Percentiles rank a stretch among this genome's conserved stretches.
phyloP scores from a whole-genome alignment of 2,113 vertebrate genomes.

The Phodopus roborovskii region DNA sequence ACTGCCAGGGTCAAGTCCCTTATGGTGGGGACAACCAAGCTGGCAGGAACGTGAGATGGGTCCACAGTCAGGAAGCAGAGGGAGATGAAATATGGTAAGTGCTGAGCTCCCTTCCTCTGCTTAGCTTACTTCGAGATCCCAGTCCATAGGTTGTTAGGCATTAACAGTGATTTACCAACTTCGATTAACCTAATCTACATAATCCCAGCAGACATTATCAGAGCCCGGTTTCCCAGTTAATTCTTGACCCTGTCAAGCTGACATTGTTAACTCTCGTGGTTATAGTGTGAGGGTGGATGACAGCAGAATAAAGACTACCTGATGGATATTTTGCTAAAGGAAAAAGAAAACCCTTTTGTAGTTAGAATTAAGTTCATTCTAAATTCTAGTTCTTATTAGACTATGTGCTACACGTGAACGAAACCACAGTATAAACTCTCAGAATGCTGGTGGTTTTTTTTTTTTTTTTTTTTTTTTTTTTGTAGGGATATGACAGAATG shows the following conservation, averaged over 20 bases:
- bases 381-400: not conserved
- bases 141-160: not conserved
- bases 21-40: too few species aligned
- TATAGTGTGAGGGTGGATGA: accelerated
- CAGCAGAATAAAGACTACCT: accelerated
- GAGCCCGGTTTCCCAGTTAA: not conserved
- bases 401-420: not conserved
- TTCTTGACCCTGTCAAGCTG: not conserved
- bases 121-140: too few species aligned
- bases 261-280: not conserved
- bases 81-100: not conserved
- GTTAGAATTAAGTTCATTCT: not conserved
- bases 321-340: not conserved
- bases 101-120: not conserved
- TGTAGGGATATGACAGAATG: not conserved
- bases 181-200: not conserved
- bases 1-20: not conserved
- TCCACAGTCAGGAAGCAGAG: not conserved
- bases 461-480: too few species aligned
- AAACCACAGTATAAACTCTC: not conserved
- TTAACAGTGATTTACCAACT: not conserved
- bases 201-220: not conserved
- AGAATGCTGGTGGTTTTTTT: not conserved
- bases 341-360: not conserved
- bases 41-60: not conserved